phyloP scores from a whole-genome alignment of 2,113 vertebrate genomes.

The Hemibagrus wyckioides region DNA sequence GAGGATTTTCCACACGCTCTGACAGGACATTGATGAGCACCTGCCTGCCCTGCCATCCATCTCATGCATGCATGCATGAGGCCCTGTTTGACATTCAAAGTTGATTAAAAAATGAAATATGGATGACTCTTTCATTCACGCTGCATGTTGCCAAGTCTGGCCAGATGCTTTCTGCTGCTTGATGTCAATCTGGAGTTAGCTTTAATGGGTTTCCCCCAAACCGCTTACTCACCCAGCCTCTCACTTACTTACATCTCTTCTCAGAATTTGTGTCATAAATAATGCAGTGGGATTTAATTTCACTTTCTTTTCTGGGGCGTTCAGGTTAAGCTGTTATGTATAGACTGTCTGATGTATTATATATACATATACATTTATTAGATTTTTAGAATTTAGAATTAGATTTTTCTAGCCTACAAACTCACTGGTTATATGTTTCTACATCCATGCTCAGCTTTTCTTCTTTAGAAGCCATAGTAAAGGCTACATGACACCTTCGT shows the following conservation, averaged over 20 bases:
- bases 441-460: background rate
- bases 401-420: background rate
- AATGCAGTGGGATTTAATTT: background rate
- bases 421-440: background rate
- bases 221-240: background rate
- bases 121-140: conserved; percentile 27
- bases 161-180: conserved; percentile 1
- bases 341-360: background rate
- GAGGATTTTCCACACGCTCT: background rate
- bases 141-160: background rate
- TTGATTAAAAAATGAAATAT: conserved; percentile 40
- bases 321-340: background rate
- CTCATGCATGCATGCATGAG: background rate
- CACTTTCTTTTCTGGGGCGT: background rate
- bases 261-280: background rate
- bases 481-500: background rate
- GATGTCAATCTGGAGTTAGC: background rate
- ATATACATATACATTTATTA: no score
- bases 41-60: background rate
- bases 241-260: background rate
- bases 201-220: background rate
- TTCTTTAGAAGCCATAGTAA: background rate
- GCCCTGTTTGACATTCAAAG: background rate
- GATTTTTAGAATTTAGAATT: no score
- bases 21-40: background rate